Percentiles rank a stretch among this genome's conserved stretches.
Conservation (phyloP, 2,888 invertebrate genomes). For the Lepidochrysops patricia region DNA sequence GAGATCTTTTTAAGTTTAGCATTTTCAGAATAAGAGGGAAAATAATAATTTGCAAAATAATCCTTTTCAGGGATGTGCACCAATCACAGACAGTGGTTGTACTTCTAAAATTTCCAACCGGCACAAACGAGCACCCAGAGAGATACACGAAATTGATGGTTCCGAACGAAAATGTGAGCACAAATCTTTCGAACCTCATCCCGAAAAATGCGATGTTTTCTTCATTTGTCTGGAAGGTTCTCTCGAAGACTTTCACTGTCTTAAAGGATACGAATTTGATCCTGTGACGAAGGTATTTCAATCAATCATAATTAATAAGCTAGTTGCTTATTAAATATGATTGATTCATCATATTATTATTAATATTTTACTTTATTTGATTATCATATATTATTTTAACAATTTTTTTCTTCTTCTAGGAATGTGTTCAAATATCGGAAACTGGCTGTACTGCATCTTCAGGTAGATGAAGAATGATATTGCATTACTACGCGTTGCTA, state of each 20-base stretch:
- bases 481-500: background rate
- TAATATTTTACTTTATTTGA: background rate
- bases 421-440: conserved; percentile 32
- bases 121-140: background rate
- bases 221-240: conserved; percentile 36
- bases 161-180: background rate
- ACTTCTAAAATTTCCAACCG: background rate
- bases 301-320: background rate
- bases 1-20: too few relatives aligned
- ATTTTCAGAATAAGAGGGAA: too few relatives aligned
- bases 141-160: conserved; percentile 5
- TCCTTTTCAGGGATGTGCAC: conserved; percentile 13
- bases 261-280: conserved; percentile 35
- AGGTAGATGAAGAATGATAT: background rate
- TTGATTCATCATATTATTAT: too few relatives aligned
- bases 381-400: too few relatives aligned
- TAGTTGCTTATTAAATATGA: too few relatives aligned
- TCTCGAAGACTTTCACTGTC: conserved; percentile 31
- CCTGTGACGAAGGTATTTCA: conserved; percentile 25
- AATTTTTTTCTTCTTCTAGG: conserved; percentile 28
- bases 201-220: conserved; percentile 34
- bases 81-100: conserved; percentile 15
- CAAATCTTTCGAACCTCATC: conserved; percentile 37
- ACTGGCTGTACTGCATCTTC: conserved; percentile 33
- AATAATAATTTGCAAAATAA: background rate